These are phyloP conservation scores for Autographa pulchrina DNA, from an alignment of 2,888 invertebrate genomes.

Conservation along the genomic window DNA sequence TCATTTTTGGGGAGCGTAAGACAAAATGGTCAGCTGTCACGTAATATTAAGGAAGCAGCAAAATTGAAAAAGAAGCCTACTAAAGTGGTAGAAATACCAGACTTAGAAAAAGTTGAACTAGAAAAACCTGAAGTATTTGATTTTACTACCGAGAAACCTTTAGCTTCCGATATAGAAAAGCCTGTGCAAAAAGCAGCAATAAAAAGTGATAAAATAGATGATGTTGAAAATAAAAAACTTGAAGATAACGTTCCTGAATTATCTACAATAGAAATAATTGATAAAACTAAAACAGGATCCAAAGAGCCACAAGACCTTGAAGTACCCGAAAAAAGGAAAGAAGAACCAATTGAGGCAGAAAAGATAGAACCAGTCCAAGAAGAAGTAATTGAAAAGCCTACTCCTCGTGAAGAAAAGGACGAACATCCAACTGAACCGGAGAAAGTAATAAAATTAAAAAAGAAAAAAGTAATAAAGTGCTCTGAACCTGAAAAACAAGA, in stretches of 20 bases:
- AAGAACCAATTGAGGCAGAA: slow-evolving; percentile 13
- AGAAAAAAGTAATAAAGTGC: slow-evolving; percentile 3
- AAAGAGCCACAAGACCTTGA: slow-evolving; percentile 6
- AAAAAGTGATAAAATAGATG: slow-evolving; percentile 16
- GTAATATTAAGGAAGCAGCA: slow-evolving; percentile 92
- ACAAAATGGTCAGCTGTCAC: slow-evolving; percentile 91
- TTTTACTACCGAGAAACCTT: slow-evolving; percentile 56
- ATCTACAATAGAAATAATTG: background rate
- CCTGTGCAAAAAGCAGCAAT: slow-evolving; percentile 34
- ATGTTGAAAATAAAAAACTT: slow-evolving; percentile 12
- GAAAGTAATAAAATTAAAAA: slow-evolving; percentile 32
- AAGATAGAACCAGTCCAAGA: background rate
- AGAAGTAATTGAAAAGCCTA: slow-evolving; percentile 13
- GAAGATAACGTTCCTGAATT: slow-evolving; percentile 16
- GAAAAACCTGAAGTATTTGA: slow-evolving; percentile 84
- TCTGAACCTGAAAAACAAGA: slow-evolving; percentile 11
- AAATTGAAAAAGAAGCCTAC: slow-evolving; percentile 89
- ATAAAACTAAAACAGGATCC: slow-evolving; percentile 6
- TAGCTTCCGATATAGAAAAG: slow-evolving; percentile 4
- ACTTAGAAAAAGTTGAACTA: slow-evolving; percentile 84
- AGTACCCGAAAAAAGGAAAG: background rate
- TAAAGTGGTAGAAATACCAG: slow-evolving; percentile 86
- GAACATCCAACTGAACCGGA: background rate
- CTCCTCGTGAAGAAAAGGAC: slow-evolving; percentile 10
- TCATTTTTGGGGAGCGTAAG: slow-evolving; percentile 88